Evolutionary conservation across 1,140 invertebrate genomes (phyloP).

Genomic region (Dysdera silvatica): DNA sequence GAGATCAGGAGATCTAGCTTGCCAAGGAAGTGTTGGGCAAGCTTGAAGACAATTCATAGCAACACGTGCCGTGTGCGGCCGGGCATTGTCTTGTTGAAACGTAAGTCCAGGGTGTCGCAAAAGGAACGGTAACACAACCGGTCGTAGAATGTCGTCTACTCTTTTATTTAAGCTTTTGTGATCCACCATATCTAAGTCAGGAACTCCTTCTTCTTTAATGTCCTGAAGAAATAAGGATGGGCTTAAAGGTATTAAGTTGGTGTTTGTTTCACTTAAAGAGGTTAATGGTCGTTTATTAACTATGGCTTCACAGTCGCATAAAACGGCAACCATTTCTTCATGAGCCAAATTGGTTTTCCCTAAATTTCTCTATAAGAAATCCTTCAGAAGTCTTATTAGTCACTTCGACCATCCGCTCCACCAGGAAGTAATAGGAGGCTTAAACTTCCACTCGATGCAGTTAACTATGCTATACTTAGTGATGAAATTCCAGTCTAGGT

Average conservation of each 20-base stretch:
- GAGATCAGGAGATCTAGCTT: too few species aligned
- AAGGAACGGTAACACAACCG: too few species aligned
- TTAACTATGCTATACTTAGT: neutral
- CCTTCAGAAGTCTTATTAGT: neutral
- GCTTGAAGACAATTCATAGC: too few species aligned
- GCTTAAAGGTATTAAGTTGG: neutral
- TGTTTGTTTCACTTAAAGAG: neutral
- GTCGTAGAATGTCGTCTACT: too few species aligned
- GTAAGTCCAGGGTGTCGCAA: too few species aligned
- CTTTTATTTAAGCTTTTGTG: neutral
- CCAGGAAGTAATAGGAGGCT: neutral
- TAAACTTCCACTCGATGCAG: conserved; percentile 1
- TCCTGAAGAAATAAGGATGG: conserved; percentile 2
- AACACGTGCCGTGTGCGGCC: too few species aligned
- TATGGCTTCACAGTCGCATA: neutral
- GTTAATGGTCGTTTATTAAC: neutral
- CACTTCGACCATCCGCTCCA: conserved; percentile 7
- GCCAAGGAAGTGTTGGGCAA: too few species aligned
- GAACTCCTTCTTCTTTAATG: neutral
- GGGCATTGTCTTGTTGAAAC: too few species aligned
- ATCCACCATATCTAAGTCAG: neutral
- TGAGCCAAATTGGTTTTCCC: neutral
- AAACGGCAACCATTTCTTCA: conserved; percentile 2
- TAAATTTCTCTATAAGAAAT: neutral
- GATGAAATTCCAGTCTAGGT: neutral